A percentile compares a stretch with the other conserved stretches of the same genome.
phyloP scores from a whole-genome alignment of 2,888 invertebrate genomes.

The Noctua janthe region DNA sequence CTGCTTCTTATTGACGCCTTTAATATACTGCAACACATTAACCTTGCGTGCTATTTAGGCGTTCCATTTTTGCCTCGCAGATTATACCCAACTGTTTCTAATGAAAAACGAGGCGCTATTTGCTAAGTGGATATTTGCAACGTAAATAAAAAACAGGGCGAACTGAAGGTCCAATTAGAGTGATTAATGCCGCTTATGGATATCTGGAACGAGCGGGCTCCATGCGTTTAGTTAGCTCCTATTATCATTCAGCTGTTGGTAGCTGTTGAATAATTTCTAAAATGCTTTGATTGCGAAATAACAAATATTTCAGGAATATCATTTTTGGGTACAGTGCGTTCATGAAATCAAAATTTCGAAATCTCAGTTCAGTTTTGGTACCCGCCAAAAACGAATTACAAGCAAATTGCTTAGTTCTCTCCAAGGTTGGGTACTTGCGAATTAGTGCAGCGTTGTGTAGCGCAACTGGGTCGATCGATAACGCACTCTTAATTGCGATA shows the following conservation, averaged over 20 bases:
- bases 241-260: slow-evolving; percentile 31
- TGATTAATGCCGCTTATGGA: slow-evolving; percentile 64
- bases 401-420: slow-evolving; percentile 62
- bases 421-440: slow-evolving; percentile 81
- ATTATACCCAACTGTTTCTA: slow-evolving; percentile 68
- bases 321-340: not conserved
- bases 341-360: slow-evolving; percentile 61
- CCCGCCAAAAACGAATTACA: slow-evolving; percentile 75
- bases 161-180: slow-evolving; percentile 64
- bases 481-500: slow-evolving; percentile 83
- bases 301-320: not conserved
- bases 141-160: slow-evolving; percentile 64
- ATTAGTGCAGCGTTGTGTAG: slow-evolving; percentile 68
- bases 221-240: slow-evolving; percentile 25
- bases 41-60: slow-evolving; percentile 86
- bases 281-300: not conserved
- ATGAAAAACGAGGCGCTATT: slow-evolving; percentile 65
- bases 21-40: slow-evolving; percentile 82
- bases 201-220: slow-evolving; percentile 52
- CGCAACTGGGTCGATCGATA: slow-evolving; percentile 80
- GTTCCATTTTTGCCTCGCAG: slow-evolving; percentile 75
- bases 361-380: slow-evolving; percentile 74
- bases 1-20: slow-evolving; percentile 83
- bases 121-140: slow-evolving; percentile 66
- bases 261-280: not conserved